Base-by-base conservation (phyloP, 2,888 invertebrate genomes). In the Philaethria dido region DNA sequence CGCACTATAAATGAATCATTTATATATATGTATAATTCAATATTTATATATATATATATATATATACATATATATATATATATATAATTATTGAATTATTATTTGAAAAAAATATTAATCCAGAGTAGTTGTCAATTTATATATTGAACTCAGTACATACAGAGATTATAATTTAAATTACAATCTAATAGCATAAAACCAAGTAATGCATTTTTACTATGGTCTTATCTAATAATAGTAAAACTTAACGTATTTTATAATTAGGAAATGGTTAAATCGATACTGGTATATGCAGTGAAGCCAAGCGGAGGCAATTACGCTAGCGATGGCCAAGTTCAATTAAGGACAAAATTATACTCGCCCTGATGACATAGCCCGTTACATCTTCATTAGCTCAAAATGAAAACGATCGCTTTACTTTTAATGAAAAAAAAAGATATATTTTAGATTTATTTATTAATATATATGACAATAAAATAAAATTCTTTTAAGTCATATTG, bases 361-460 rank as follows among this genome's bases (percentile, higher is more conserved):
- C 42, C 57, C 48, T 64, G 39, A 64, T 64, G 57, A 59, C 59
- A 59, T 48, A 55, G 62, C 52, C 62, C 55, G 55, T 55, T 63
- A 54, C 54, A 63, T 63, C 55, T 63, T 55, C 55, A 55, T 55
- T 64, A 64, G 44, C 54, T 62, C 18, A 25, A 14, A 62, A 62
- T 48, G 48, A 47, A 62, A 50, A 48, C 6, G 39, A 44, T 22
- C 48, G 25, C 16, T 25, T 36, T 45, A 50, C 42, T 42, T 52
- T 25, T 29, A 50, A 50, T 42, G 25, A 50, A 62, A 62, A 50
- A 42, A 25, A 39, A 29, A 13, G 3, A 29, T 14, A 33, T 18
- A 47, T 8, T 9, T 33, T 14, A 29, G n/a, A 2, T 25, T 13
- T 29, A 52, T 52, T n/a, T 29, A 14, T 52, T 14, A 9, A 25